Evolutionary conservation across 2,888 invertebrate genomes (phyloP).

Genomic region (Oscheius sp.): DNA sequence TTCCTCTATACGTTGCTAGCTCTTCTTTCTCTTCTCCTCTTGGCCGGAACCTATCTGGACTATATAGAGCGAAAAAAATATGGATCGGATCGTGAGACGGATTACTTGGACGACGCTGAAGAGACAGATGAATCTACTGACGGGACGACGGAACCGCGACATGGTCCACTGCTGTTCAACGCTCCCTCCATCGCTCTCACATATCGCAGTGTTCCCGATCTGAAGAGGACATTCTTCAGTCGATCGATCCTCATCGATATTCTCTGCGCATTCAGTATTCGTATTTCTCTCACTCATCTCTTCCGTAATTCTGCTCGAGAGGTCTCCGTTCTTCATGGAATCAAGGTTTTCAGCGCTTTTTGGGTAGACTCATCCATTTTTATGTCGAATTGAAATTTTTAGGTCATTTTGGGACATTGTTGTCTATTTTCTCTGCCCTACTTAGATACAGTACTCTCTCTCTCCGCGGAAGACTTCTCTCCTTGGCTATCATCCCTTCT

Average conservation of each 20-base stretch:
- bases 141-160: neutral
- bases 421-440: constrained; percentile 50
- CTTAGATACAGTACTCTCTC: constrained; percentile 37
- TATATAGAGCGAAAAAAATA: neutral
- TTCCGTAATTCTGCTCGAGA: constrained; percentile 48
- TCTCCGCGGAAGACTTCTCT: neutral
- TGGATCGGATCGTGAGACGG: neutral
- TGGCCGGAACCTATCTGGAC: neutral
- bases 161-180: neutral
- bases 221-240: neutral
- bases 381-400: neutral
- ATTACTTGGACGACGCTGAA: neutral
- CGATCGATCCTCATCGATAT: neutral
- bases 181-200: constrained; percentile 53
- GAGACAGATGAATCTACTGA: neutral
- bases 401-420: constrained; percentile 49
- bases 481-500: constrained; percentile 35
- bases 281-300: constrained; percentile 36
- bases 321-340: constrained; percentile 35
- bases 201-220: constrained; percentile 33
- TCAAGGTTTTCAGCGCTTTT: constrained; percentile 44
- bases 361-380: constrained; percentile 35
- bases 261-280: constrained; percentile 45
- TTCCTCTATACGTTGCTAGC: neutral
- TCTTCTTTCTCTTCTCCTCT: neutral